These are phyloP conservation scores for Andricus curvator DNA, from an alignment of 2,888 invertebrate species.

Conservation along the genomic window DNA sequence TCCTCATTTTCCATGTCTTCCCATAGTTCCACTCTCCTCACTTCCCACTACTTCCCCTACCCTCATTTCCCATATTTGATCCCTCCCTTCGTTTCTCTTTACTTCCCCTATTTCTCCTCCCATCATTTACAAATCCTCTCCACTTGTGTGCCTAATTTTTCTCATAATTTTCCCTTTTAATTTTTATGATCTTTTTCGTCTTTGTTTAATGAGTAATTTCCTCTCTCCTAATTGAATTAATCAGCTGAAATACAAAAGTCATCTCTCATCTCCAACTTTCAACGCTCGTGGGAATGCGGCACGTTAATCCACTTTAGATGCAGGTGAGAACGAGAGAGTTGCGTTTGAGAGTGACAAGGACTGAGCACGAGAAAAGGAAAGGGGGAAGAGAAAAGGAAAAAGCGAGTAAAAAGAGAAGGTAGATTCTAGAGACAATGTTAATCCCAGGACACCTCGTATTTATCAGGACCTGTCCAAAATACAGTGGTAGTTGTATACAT, in stretches of 20 bases:
- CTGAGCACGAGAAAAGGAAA: not conserved
- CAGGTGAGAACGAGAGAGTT: not conserved
- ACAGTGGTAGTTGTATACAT: constrained; percentile 1
- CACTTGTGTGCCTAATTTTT: too few relatives aligned
- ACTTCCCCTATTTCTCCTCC: too few relatives aligned
- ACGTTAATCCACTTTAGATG: constrained; percentile 13
- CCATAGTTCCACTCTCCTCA: too few relatives aligned
- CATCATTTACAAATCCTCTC: too few relatives aligned
- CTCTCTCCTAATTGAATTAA: not conserved
- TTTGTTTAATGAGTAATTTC: too few relatives aligned
- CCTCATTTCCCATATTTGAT: too few relatives aligned
- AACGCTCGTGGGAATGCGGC: not conserved
- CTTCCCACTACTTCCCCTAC: too few relatives aligned
- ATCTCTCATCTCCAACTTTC: not conserved
- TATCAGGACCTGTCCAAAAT: constrained; percentile 57
- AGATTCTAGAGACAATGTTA: constrained; percentile 43
- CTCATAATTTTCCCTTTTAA: too few relatives aligned
- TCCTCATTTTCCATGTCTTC: too few relatives aligned
- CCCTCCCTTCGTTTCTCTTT: too few relatives aligned
- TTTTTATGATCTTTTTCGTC: too few relatives aligned
- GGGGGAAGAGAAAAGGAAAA: not conserved
- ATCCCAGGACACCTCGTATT: constrained; percentile 63
- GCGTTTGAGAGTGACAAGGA: not conserved
- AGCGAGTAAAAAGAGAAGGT: not conserved
- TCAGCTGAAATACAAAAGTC: not conserved